Conservation (phyloP, 1,140 invertebrate species). For the Tigriopus japonicus region DNA sequence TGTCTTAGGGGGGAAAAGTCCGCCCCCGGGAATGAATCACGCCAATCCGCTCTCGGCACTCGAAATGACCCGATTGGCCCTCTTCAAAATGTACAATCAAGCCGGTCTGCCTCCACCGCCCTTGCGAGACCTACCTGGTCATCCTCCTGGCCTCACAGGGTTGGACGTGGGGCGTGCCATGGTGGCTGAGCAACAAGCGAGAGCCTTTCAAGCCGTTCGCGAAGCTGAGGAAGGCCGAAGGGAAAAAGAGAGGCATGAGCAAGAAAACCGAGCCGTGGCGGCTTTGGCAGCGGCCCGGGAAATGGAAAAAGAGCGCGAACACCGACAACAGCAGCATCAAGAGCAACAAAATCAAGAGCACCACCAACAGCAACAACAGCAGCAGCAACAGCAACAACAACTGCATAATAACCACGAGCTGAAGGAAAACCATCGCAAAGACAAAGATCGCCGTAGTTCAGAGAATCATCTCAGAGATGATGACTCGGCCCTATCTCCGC, state of each 20-base stretch:
- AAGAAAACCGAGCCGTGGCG: too few species aligned
- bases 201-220: too few species aligned
- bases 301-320: too few species aligned
- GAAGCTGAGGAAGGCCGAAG: too few species aligned
- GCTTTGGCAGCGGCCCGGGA: too few species aligned
- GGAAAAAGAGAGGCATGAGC: too few species aligned
- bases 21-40: not conserved
- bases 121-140: not conserved
- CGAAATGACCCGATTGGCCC: constrained; percentile 49
- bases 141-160: not conserved
- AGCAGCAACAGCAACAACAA: not conserved
- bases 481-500: not conserved
- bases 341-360: not conserved
- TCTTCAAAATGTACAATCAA: constrained; percentile 57
- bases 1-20: not conserved
- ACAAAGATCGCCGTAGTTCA: not conserved
- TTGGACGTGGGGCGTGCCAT: not conserved
- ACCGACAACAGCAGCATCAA: too few species aligned
- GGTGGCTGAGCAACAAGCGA: too few species aligned
- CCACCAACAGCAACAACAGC: not conserved
- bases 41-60: constrained; percentile 26
- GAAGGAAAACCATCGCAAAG: not conserved
- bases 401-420: not conserved
- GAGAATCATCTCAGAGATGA: not conserved
- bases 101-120: constrained; percentile 13